These are phyloP conservation scores for Corydoras sp. DNA, from an alignment of 2,113 vertebrate species.

Conservation along the genomic window DNA sequence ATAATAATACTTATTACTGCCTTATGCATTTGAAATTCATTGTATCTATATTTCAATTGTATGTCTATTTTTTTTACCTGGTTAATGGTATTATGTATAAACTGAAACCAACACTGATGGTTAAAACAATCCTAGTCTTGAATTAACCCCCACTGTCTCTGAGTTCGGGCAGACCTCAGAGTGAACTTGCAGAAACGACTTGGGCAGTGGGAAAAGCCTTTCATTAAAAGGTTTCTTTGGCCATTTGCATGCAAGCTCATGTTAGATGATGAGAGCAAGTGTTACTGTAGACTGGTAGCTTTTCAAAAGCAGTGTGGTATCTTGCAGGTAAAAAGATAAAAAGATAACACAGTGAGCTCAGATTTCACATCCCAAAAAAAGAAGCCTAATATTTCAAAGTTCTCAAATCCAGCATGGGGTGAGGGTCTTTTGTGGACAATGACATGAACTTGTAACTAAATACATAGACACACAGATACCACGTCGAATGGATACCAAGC, in stretches of 20 bases:
- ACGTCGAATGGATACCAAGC: no score
- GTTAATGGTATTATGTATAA: no score
- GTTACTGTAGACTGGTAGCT: constrained; percentile 31
- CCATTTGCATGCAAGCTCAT: constrained; percentile 36
- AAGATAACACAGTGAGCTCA: constrained; percentile 33
- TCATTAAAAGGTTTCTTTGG: constrained; percentile 27
- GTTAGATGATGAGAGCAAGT: constrained; percentile 31
- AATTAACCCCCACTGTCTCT: not conserved
- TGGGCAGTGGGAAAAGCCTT: constrained; percentile 20
- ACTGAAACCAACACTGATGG: no score
- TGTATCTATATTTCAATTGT: no score
- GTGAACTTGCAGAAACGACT: constrained; percentile 9
- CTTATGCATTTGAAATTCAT: no score
- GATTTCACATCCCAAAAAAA: constrained; percentile 33
- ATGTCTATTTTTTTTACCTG: no score
- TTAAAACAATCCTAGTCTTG: no score
- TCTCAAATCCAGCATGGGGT: constrained; percentile 16
- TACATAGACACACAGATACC: constrained; percentile 29
- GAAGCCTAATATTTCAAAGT: constrained; percentile 34
- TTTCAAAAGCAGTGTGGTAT: constrained; percentile 30
- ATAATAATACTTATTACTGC: no score
- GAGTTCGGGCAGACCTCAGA: not conserved
- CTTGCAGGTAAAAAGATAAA: constrained; percentile 31
- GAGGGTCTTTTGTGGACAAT: constrained; percentile 31
- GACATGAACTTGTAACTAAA: constrained; percentile 41